Base-by-base conservation (phyloP, 2,113 vertebrate genomes). In the Cinclus mexicanus region DNA sequence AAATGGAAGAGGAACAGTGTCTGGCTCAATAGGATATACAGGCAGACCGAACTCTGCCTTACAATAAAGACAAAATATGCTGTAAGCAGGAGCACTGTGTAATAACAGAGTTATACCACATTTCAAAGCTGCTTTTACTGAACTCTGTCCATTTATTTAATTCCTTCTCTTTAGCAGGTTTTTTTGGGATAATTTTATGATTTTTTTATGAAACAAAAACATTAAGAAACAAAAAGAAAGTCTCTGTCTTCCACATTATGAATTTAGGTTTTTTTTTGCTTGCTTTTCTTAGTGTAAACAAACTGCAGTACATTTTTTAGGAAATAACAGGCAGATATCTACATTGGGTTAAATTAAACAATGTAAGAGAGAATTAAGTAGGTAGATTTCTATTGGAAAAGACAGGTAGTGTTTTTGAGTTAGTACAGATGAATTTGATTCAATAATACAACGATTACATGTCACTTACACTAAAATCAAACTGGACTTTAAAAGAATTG, bases 41-140 rank as follows among this genome's bases (percentile, higher is more conserved):
- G 90, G 79, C 89, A 90, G 69, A 50, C 81, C 90, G 76, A 96
- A 96, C 80, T 94, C 76, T 24, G 46, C 72, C 87, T 94, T 78
- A 94, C 18, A 91, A 91, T 96, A 91, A 97, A 94, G 83, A 94
- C 76, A 84, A 97, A 96, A 94, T 93, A 91, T n/a, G 23, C 53
- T 93, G 17, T 60, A 93, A 85, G 74, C 53, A 91, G 65, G 14
- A 96, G 61, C 44, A 77, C 77, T 46, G 23, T 77, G 60, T 60
- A 97, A 94, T 93, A 94, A 94, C 56, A 88, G 33, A 81, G 28
- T 39, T 56, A 74, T 50, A 61, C 80, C 87, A 79, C 68, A 71
- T 96, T 96, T 96, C 84, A 95, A 84, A 97, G 56, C 60, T 95
- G 49, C 44, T 96, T 96, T 93, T 93, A 83, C 75, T 97, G 95